Evolutionary conservation across 2,888 invertebrate species (phyloP), one percentile per base, ranked within the genome.

Genomic region (Cetonia aurata): DNA sequence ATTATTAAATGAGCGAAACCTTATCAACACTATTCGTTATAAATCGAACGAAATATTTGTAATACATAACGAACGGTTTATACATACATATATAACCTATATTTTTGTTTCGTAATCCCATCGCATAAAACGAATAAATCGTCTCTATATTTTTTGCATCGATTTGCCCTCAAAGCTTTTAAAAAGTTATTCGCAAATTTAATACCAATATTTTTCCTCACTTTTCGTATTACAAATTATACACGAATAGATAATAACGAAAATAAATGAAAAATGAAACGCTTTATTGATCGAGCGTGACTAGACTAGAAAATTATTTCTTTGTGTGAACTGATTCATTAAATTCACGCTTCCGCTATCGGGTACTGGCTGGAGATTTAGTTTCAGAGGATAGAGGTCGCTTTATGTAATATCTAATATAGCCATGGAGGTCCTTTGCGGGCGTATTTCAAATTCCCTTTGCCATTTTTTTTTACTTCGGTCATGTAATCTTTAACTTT

Each of bases 271-370:
- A 60, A 60, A 60, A 60, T 8, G 60, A 59, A 59, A 19, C 42
- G 42, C 46, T 60, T 46, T 60, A 48, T 60, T 60, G 60, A 60
- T 31, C 46, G 60, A 60, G 46, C 60, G 60, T 60, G 60, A 60
- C 60, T 44, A 9, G 60, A 60, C 48, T 60, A 46, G 60, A 60
- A 60, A 60, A 60, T 60, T 25, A 60, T 60, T 60, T 60, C 60
- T 48, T 60, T 60, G 46, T 48, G 48, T 13, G 60, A 60, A 46
- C 46, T 48, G 60, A 60, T 60, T 48, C 48, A 60, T 60, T 60
- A 60, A 60, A 60, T 60, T 60, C 55, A 15, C n/a, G 55, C 37
- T 37, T 37, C 15, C n/a, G 8, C 6, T 3, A 13, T 37, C 13
- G 37, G n/a, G 12, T 2, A 31, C 31, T 37, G 15, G 37, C n/a